These are phyloP conservation scores for Oncorhynchus keta DNA, from an alignment of 2,113 vertebrate genomes.

Conservation along the genomic window DNA sequence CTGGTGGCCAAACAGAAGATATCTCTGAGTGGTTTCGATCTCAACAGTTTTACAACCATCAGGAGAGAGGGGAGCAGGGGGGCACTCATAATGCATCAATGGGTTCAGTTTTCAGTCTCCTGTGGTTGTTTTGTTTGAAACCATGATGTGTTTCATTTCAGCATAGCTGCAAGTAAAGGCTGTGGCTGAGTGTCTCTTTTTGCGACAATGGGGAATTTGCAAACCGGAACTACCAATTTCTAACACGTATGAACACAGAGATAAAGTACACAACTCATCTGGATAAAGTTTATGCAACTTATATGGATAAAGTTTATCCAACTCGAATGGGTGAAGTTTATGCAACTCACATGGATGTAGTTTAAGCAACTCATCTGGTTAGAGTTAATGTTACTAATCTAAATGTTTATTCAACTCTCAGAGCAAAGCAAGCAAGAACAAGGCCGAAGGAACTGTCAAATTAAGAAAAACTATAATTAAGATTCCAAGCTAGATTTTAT, in stretches of 20 bases:
- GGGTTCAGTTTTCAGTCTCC: conserved; percentile 19
- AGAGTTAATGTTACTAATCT: neutral
- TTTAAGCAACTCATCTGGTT: too few species aligned
- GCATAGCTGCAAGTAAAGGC: too few species aligned
- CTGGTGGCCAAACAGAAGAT: conserved; percentile 15
- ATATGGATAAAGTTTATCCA: neutral
- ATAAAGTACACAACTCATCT: too few species aligned
- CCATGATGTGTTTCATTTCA: conserved; percentile 24
- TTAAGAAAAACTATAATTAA: conserved; percentile 25
- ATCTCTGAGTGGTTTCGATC: conserved; percentile 4
- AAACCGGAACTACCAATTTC: too few species aligned
- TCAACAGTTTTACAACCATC: neutral
- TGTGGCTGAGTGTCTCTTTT: too few species aligned
- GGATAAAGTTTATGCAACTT: too few species aligned
- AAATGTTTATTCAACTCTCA: neutral
- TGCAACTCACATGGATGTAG: too few species aligned
- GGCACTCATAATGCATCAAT: conserved; percentile 23
- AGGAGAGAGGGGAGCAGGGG: neutral
- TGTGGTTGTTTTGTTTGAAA: conserved; percentile 10
- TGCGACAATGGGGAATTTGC: too few species aligned
- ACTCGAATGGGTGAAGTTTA: neutral
- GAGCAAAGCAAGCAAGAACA: neutral
- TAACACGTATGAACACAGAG: too few species aligned
- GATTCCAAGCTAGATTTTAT: conserved; percentile 51
- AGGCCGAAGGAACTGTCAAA: neutral